Percentiles rank a stretch among this genome's conserved stretches.
These are phyloP conservation scores for Axea sp. DNA, from an alignment of 2,888 invertebrate genomes.

Conservation along the genomic window DNA sequence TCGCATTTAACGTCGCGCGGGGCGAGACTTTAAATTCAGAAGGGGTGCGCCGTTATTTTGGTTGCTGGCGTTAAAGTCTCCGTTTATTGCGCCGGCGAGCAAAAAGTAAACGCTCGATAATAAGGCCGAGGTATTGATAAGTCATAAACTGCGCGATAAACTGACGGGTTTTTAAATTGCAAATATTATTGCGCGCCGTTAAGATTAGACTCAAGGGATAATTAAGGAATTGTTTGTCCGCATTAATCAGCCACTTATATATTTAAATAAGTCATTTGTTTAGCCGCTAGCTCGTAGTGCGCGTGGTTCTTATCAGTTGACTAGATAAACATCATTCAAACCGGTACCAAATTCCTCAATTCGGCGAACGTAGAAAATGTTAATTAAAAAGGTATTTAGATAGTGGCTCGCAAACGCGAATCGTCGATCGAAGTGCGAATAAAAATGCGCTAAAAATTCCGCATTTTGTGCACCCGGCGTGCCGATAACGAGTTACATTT, in stretches of 20 bases:
- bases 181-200: constrained; percentile 36
- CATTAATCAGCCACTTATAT: too few species aligned
- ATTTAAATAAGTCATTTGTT: constrained; percentile 41
- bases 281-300: constrained; percentile 4
- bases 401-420: constrained; percentile 37
- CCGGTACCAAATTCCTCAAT: constrained; percentile 42
- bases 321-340: constrained; percentile 37
- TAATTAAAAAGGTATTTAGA: constrained; percentile 58
- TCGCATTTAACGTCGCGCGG: constrained; percentile 67
- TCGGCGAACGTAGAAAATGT: constrained; percentile 42
- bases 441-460: constrained; percentile 33
- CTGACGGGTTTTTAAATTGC: constrained; percentile 40
- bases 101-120: constrained; percentile 27
- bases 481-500: constrained; percentile 32
- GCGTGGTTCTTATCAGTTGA: neutral
- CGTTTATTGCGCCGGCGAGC: constrained; percentile 14
- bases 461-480: constrained; percentile 21
- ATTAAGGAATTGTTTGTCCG: constrained; percentile 42
- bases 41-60: constrained; percentile 26
- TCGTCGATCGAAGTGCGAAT: constrained; percentile 33
- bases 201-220: constrained; percentile 20
- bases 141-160: constrained; percentile 33
- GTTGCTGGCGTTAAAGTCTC: too few species aligned
- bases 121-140: constrained; percentile 30
- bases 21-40: constrained; percentile 42